A percentile compares a stretch with the other conserved stretches of the same genome.
These are phyloP conservation scores for Bombycilla garrulus DNA, from an alignment of 2,113 vertebrate species.

Conservation along the genomic window DNA sequence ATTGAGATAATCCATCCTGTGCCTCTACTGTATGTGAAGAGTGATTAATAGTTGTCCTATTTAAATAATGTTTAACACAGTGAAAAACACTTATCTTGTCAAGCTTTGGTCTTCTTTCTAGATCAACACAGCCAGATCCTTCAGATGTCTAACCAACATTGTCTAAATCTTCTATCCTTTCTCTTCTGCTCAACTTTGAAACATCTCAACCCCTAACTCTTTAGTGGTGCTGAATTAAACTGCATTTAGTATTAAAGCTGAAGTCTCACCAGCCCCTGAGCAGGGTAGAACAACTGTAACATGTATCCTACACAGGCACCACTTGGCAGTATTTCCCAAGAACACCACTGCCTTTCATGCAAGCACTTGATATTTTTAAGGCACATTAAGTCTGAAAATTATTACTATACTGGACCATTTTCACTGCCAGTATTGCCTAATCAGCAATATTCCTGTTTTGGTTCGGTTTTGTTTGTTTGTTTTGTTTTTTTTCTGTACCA, in stretches of 20 bases:
- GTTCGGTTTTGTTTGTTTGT: background rate
- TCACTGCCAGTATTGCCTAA: background rate
- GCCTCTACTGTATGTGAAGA: background rate
- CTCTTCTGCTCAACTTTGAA: background rate
- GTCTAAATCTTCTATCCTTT: background rate
- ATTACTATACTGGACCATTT: background rate
- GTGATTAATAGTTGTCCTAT: background rate
- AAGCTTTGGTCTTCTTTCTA: background rate
- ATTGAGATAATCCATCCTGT: background rate
- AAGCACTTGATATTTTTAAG: background rate
- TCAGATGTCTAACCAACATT: background rate
- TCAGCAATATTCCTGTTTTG: background rate
- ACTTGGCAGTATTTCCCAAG: background rate
- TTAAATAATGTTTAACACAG: background rate
- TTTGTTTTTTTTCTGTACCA: background rate
- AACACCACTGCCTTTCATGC: background rate
- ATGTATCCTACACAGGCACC: accelerated
- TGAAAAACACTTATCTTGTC: background rate
- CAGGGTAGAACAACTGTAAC: background rate
- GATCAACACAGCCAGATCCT: background rate
- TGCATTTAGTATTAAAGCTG: background rate
- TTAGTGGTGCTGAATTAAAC: background rate
- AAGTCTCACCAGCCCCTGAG: background rate
- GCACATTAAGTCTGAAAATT: background rate
- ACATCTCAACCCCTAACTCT: background rate